Evolutionary conservation across 2,113 vertebrate species (phyloP).

Genomic region (Brevimyrus niger): DNA sequence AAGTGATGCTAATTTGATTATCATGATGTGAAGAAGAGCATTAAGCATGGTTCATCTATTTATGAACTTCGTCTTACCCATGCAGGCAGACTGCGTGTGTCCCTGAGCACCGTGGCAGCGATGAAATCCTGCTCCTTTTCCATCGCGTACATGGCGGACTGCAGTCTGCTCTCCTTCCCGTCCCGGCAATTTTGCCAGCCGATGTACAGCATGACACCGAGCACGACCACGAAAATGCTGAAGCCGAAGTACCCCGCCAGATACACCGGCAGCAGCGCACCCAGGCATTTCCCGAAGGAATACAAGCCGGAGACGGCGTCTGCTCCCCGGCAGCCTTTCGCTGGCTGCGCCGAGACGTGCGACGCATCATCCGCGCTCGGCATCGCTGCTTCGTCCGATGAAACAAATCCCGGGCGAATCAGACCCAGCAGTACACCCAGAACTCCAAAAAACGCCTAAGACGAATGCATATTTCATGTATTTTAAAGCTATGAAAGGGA

Average conservation of each 20-base stretch:
- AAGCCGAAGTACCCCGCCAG: constrained; percentile 76
- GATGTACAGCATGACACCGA: constrained; percentile 76
- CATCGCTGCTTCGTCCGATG: background rate
- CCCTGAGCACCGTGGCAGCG: constrained; percentile 44
- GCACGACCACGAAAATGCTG: constrained; percentile 71
- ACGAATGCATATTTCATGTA: background rate
- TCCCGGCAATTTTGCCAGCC: constrained; percentile 77
- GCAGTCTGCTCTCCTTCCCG: constrained; percentile 65
- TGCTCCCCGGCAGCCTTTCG: constrained; percentile 25
- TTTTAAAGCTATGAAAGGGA: background rate
- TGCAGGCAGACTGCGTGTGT: constrained; percentile 66
- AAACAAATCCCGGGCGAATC: background rate
- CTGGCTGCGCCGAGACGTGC: background rate
- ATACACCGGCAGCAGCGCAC: constrained; percentile 76
- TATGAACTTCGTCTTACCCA: constrained; percentile 59
- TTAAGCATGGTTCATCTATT: background rate
- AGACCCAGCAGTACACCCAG: background rate
- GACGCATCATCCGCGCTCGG: background rate
- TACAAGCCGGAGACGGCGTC: constrained; percentile 61
- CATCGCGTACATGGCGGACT: constrained; percentile 60
- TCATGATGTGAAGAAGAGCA: background rate
- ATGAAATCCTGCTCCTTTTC: constrained; percentile 58
- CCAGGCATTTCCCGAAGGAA: constrained; percentile 72
- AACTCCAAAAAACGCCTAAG: background rate
- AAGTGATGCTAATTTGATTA: background rate